phyloP scores from a whole-genome alignment of 2,888 invertebrate species.

The Mimumesa dahlbomi region DNA sequence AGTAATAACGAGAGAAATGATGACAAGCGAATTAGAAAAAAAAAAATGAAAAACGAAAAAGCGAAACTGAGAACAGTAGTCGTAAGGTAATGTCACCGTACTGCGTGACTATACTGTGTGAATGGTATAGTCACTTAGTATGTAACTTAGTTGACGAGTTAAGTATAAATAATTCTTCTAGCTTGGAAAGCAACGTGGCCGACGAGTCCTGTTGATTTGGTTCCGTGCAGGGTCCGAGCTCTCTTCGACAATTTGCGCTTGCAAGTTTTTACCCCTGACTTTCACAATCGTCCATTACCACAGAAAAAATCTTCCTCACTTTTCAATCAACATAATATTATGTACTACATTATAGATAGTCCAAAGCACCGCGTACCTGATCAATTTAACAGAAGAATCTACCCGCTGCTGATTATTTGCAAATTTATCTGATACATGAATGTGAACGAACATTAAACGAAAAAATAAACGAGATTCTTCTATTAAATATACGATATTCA shows the following conservation, averaged over 20 bases:
- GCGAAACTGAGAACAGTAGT: slow-evolving; percentile 41
- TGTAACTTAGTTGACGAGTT: slow-evolving; percentile 28
- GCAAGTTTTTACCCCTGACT: slow-evolving; percentile 57
- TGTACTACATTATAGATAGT: no score
- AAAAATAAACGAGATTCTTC: no score
- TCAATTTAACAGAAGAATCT: slow-evolving; percentile 3
- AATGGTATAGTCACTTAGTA: slow-evolving; percentile 39
- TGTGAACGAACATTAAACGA: no score
- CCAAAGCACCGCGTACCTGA: no score
- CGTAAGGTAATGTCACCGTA: slow-evolving; percentile 54
- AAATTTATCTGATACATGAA: no score
- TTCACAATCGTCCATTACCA: slow-evolving; percentile 2
- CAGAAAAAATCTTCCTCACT: no score
- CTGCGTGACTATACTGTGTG: slow-evolving; percentile 49
- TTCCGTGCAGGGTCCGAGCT: slow-evolving; percentile 80
- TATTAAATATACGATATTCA: neutral
- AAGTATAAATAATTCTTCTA: slow-evolving; percentile 60
- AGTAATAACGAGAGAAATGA: neutral
- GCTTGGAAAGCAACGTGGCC: slow-evolving; percentile 65
- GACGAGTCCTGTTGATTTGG: slow-evolving; percentile 79
- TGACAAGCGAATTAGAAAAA: neutral
- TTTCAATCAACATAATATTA: no score
- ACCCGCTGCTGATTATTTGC: neutral
- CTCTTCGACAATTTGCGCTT: slow-evolving; percentile 67
- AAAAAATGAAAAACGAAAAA: slow-evolving; percentile 18